phyloP scores from a whole-genome alignment of 2,797 vertebrate species.

The Euthynnus affinis region DNA sequence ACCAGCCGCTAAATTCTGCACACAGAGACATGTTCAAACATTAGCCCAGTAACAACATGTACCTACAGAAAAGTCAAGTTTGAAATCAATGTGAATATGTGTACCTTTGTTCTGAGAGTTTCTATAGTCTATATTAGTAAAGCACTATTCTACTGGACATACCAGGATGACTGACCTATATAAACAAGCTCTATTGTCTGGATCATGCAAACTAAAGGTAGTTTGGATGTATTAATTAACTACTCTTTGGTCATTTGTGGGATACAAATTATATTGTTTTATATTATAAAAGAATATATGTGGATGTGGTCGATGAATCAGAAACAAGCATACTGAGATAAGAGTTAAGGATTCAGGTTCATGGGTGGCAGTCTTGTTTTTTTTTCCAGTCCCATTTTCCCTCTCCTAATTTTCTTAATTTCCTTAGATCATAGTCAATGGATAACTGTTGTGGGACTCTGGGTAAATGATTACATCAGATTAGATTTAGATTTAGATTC shows the following conservation, averaged over 20 bases:
- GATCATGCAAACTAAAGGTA: neutral
- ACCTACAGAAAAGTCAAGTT: neutral
- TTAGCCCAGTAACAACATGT: constrained; percentile 10
- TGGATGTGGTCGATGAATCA: constrained; percentile 33
- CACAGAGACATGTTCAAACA: constrained; percentile 23
- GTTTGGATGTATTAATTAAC: neutral
- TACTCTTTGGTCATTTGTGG: neutral
- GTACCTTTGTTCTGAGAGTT: neutral
- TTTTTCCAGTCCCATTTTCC: neutral
- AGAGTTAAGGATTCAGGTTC: constrained; percentile 36
- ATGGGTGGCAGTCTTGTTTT: neutral
- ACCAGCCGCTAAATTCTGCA: constrained; percentile 17
- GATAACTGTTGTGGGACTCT: neutral
- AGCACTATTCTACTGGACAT: neutral
- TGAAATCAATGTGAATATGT: no score
- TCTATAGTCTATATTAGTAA: neutral
- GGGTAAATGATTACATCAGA: constrained; percentile 39
- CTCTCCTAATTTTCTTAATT: neutral
- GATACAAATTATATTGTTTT: neutral
- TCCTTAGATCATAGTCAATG: neutral
- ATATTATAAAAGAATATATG: neutral
- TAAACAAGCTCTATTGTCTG: neutral
- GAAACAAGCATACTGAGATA: constrained; percentile 1
- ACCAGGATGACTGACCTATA: neutral
- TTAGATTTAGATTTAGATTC: constrained; percentile 24